Evolutionary conservation across 1,140 invertebrate genomes (phyloP), one percentile per base, ranked within the genome.

Genomic region (Meloidogyne hapla): DNA sequence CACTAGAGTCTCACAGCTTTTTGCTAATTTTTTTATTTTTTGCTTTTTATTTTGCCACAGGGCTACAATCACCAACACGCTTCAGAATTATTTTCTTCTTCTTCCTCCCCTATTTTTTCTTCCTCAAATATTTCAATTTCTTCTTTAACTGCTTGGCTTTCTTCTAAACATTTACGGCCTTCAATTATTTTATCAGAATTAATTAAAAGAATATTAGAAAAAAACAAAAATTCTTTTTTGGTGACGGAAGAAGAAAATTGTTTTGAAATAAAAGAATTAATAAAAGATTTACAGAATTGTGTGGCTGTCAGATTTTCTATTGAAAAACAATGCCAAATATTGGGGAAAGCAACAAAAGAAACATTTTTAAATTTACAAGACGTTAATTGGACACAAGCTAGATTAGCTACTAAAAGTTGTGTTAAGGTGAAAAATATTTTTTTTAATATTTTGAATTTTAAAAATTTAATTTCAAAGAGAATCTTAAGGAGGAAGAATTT

Each of bases 261-360:
- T 70, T 33, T n/a, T n/a, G n/a, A 66, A 28, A 38, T 80, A 15
- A 23, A 56, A 25, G 33, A 48, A 38, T 79, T 81, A 42, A 48
- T 40, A 26, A 33, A 48, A 38, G 77, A 80, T 79, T 84, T 82
- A 26, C 77, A 82, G 81, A 80, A 84, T 65, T 82, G 81, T 64
- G 75, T 82, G 12, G 81, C 83, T 25, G 81, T 82, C n/a, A 63
- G 74, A 66, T 82, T 84, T 64, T 26, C 79, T 12, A 64, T 18
- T 40, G 72, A 82, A 25, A 80, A 83, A 28, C 61, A 76, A 26
- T 82, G 81, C 69, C 77, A 64, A 61, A 18, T 84, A 25, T 26
- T 82, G 23, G 80, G 80, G 13, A 71, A 80, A 25, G 10, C 70
- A 45, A 67, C 42, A 3, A 56, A n/a, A 6, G 6, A 5, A n/a